These are phyloP conservation scores for Callaeas wilsoni DNA, from an alignment of 2,113 vertebrate species.

Conservation along the genomic window DNA sequence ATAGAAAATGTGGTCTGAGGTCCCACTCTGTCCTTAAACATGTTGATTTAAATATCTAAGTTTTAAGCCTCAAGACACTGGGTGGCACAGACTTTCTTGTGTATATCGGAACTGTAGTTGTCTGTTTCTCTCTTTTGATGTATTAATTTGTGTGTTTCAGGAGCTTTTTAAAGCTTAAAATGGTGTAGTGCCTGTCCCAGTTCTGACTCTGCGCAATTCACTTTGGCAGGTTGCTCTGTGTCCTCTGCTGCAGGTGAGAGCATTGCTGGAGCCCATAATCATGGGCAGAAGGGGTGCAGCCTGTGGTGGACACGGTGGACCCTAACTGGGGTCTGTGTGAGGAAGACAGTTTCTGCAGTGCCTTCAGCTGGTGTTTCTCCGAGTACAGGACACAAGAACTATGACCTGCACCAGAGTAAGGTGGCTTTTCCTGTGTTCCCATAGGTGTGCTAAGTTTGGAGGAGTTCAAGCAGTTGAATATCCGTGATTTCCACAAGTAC, in stretches of 20 bases:
- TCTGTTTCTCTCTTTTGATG: neutral
- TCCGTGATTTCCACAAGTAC: constrained; percentile 82
- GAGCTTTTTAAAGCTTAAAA: neutral
- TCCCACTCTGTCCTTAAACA: neutral
- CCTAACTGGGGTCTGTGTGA: neutral
- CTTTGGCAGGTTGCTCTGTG: neutral
- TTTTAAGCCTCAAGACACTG: neutral
- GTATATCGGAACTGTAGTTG: neutral
- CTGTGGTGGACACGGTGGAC: neutral
- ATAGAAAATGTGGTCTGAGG: neutral
- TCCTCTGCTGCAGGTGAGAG: neutral
- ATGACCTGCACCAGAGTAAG: neutral
- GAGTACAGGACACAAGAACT: neutral
- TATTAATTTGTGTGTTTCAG: neutral
- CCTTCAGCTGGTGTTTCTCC: neutral
- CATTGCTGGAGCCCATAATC: neutral
- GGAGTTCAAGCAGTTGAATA: constrained; percentile 85
- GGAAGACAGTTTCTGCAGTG: neutral
- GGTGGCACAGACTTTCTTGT: neutral
- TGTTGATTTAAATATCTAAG: neutral
- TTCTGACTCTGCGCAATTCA: neutral
- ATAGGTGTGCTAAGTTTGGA: constrained; percentile 85
- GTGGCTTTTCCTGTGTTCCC: neutral
- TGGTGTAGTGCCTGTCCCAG: neutral
- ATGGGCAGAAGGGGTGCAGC: rapidly evolving